Base-by-base conservation (phyloP, 2,113 vertebrate genomes). In the Paraplagusia blochii region DNA sequence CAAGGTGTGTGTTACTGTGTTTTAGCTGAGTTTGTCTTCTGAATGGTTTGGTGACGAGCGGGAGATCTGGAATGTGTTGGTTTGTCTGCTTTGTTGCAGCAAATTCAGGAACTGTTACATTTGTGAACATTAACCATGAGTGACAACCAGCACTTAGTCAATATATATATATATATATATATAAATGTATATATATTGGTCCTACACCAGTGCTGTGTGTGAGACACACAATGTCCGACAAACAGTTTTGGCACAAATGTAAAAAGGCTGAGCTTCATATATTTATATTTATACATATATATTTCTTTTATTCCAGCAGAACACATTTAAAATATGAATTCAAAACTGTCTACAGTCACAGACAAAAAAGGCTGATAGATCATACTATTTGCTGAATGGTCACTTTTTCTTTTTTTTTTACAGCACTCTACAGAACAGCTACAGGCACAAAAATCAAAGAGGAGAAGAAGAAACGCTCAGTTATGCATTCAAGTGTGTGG, bases 241-340 rank as follows among this genome's bases (percentile, higher is more conserved):
- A 85, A 87, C 82, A 75, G 78, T 89, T 90, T 29, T 91, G 90
- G 88, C 90, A 91, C 90, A 76, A 87, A 88, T 88, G 74, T 81
- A 89, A 90, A 89, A 90, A 90, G 81, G 87, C 83, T 85, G 77
- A 87, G 85, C 76, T 42, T 76, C 22, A 6, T 29, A 29, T 29
- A 29, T 29, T 29, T 29, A 29, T 29, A 29, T 29, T n/a, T n/a
- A 29, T 29, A 29, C 6, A 29, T 29, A 29, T 17, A 81, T 57
- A 54, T 57, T 36, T 16, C 11, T 22, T 57, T 35, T 16, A 8
- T 14, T 45, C 61, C 61, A 53, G 55, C 63, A 61, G 65, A 82
- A 74, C 85, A 85, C 84, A 22, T 43, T 58, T 34, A 83, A 66
- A 50, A 66, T 80, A 83, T 76, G 74, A 86, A 83, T 60, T 70